A percentile compares a stretch with the other conserved stretches of the same genome.
These are phyloP conservation scores for Caenorhabditis sp. DNA, from an alignment of 2,888 invertebrate genomes.

Conservation along the genomic window DNA sequence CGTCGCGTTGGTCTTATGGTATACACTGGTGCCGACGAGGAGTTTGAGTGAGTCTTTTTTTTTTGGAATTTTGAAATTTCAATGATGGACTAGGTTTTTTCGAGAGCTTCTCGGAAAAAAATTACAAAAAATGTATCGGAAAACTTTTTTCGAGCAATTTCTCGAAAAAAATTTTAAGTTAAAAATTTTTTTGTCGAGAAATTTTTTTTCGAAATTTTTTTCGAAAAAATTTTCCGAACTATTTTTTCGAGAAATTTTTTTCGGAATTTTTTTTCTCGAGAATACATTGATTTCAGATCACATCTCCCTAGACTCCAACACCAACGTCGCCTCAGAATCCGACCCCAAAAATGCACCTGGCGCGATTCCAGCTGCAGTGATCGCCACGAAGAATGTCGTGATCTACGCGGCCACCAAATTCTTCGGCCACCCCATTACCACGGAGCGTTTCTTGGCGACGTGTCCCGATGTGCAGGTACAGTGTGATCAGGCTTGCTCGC, in stretches of 20 bases:
- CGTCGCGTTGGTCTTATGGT: conserved; percentile 29
- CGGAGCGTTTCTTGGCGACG: conserved; percentile 65
- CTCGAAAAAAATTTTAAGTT: no score
- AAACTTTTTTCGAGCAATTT: no score
- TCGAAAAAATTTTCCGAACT: no score
- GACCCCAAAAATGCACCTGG: conserved; percentile 7
- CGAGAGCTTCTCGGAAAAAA: no score
- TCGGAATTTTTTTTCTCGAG: no score
- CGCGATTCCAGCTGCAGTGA: background rate
- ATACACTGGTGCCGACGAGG: conserved; percentile 28
- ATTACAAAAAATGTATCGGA: no score
- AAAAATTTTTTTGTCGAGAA: no score
- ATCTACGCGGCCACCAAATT: conserved; percentile 74
- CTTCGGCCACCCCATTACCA: conserved; percentile 70
- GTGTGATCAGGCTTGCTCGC: no score
- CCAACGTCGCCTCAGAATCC: background rate
- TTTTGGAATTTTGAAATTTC: background rate
- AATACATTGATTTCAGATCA: no score
- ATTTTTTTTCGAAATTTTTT: no score
- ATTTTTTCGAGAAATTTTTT: no score
- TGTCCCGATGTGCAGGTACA: conserved; percentile 67
- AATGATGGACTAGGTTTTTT: no score
- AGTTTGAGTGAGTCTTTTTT: background rate
- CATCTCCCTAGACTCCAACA: background rate
- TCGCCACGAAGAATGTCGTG: conserved; percentile 42